Percentiles rank a stretch among this genome's conserved stretches.
Evolutionary conservation across 1,140 invertebrate species (phyloP).

Genomic region (Drosophila sturtevanti): DNA sequence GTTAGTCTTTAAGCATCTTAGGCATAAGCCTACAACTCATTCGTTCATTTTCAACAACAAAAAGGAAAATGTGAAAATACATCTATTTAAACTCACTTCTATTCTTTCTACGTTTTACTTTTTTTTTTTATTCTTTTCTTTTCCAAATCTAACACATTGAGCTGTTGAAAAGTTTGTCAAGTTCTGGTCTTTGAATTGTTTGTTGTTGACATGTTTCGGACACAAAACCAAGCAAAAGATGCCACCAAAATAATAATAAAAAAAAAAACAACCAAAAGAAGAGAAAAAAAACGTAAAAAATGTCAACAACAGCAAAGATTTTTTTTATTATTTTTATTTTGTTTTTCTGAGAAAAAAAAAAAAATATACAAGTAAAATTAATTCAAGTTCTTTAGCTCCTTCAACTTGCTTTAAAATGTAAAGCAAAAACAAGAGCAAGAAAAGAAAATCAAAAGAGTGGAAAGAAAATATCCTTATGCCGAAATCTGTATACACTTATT

Average conservation of each 20-base stretch:
- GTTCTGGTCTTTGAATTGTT: slow-evolving; percentile 53
- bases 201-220: slow-evolving; percentile 56
- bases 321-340: slow-evolving; percentile 41
- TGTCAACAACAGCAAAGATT: slow-evolving; percentile 70
- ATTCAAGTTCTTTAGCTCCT: slow-evolving; percentile 64
- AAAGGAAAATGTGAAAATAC: not conserved
- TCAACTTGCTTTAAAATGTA: slow-evolving; percentile 71
- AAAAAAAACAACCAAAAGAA: too few species aligned
- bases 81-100: not conserved
- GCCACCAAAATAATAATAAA: not conserved
- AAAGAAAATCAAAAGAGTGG: not conserved
- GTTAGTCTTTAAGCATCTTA: slow-evolving; percentile 15
- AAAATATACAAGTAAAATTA: slow-evolving; percentile 59
- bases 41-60: not conserved
- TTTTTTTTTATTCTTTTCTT: not conserved
- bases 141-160: slow-evolving; percentile 11
- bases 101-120: too few species aligned
- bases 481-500: not conserved
- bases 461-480: not conserved
- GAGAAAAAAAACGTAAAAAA: slow-evolving; percentile 54
- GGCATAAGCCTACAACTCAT: slow-evolving; percentile 4
- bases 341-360: not conserved
- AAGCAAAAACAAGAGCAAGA: slow-evolving; percentile 46
- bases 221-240: slow-evolving; percentile 3
- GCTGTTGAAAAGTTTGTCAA: slow-evolving; percentile 39